These are phyloP conservation scores for Heterotilapia buettikoferi DNA, from an alignment of 2,113 vertebrate genomes.

Conservation along the genomic window DNA sequence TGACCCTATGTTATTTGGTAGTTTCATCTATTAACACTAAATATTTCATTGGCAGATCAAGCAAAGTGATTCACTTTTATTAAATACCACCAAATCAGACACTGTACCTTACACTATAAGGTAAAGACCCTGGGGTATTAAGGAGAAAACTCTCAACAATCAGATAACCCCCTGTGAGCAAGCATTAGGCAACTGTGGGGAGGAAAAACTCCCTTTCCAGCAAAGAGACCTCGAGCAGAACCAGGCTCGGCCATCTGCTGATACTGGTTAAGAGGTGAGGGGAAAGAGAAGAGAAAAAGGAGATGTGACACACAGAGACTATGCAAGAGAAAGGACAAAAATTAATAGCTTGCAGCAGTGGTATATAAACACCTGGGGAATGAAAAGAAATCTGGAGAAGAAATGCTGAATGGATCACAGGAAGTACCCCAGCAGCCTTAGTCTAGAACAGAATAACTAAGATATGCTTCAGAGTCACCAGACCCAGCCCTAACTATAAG, in stretches of 20 bases:
- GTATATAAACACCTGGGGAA: neutral
- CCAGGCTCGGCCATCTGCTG: neutral
- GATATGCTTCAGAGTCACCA: neutral
- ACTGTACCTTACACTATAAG: neutral
- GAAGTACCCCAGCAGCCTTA: neutral
- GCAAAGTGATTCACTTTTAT: neutral
- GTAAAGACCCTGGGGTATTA: neutral
- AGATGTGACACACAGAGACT: neutral
- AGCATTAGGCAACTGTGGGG: neutral
- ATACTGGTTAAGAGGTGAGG: neutral
- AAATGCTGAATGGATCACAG: neutral
- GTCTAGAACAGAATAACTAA: neutral
- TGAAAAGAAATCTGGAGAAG: neutral
- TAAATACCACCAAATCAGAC: neutral
- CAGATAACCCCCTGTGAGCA: neutral
- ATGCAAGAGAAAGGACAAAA: neutral
- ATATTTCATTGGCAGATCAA: neutral
- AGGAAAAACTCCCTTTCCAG: neutral
- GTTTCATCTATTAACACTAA: neutral
- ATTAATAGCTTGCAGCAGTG: neutral
- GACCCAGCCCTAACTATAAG: neutral
- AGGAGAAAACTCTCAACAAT: neutral
- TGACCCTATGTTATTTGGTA: neutral
- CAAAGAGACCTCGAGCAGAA: neutral
- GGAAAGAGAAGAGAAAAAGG: neutral